A percentile compares a stretch with the other conserved stretches of the same genome.
These are phyloP conservation scores for Stenopsyche tienmushanensis DNA, from an alignment of 1,140 invertebrate genomes.

Conservation along the genomic window DNA sequence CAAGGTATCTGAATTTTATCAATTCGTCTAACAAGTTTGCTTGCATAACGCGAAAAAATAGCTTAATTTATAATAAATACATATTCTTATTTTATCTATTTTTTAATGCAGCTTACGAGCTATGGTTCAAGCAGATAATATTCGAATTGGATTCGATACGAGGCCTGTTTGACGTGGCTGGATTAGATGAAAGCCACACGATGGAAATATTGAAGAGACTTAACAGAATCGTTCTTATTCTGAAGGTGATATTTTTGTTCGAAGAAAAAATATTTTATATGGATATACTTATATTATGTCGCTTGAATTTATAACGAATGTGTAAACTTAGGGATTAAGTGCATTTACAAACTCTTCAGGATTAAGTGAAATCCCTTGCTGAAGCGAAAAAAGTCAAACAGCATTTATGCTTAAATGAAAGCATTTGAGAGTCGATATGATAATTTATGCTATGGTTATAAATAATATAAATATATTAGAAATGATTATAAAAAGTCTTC, in stretches of 20 bases:
- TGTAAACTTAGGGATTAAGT: no score
- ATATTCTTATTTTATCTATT: constrained; percentile 38
- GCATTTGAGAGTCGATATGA: no score
- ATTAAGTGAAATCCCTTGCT: no score
- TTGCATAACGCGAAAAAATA: neutral
- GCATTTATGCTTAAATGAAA: no score
- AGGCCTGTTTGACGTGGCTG: constrained; percentile 72
- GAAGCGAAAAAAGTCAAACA: no score
- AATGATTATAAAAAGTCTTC: no score
- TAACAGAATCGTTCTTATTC: constrained; percentile 88
- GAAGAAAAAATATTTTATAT: neutral
- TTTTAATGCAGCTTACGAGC: constrained; percentile 88
- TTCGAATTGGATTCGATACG: constrained; percentile 94
- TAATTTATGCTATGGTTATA: no score
- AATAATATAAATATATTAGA: no score
- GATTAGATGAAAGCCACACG: constrained; percentile 88
- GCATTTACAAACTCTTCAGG: no score
- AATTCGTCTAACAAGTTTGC: neutral
- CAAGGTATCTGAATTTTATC: constrained; percentile 72
- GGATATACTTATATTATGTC: no score
- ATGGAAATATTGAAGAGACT: constrained; percentile 90
- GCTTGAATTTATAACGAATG: no score
- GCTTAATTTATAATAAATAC: neutral
- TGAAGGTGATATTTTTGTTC: constrained; percentile 73
- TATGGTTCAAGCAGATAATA: constrained; percentile 99